phyloP scores from a whole-genome alignment of 2,797 vertebrate species.

The Sciaenops ocellatus region DNA sequence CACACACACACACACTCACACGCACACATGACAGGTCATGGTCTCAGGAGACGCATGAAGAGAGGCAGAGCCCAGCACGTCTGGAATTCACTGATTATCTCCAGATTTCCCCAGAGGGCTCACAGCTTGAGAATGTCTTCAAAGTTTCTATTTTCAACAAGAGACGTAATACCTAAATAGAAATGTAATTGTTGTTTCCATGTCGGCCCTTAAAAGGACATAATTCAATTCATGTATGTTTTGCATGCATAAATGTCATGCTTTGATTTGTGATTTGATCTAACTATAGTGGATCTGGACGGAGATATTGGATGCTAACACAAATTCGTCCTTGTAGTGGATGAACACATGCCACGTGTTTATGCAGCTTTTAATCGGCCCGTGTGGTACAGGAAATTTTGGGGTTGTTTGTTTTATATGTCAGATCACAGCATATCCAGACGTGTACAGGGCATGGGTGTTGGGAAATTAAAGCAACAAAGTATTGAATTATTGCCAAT shows the following conservation, averaged over 20 bases:
- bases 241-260: not conserved
- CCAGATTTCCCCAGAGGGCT: conserved; percentile 76
- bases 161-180: conserved; percentile 45
- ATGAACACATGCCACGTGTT: not conserved
- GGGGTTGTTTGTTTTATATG: not conserved
- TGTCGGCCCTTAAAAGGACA: conserved; percentile 47
- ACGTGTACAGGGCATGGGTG: not conserved
- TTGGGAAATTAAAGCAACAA: not conserved
- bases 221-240: conserved; percentile 29
- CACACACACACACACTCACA: conserved; percentile 40
- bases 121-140: conserved; percentile 42
- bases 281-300: not conserved
- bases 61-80: conserved; percentile 60
- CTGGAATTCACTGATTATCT: conserved; percentile 78
- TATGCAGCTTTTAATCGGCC: not conserved
- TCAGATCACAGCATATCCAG: not conserved
- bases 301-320: not conserved
- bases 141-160: conserved; percentile 56
- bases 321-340: not conserved
- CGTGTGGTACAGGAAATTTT: not conserved
- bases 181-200: conserved; percentile 49
- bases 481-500: conserved; percentile 4
- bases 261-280: conserved; percentile 4
- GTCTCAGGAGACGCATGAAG: conserved; percentile 59
- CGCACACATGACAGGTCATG: conserved; percentile 58